phyloP scores from a whole-genome alignment of 1,140 invertebrate genomes.

The Pollicipes pollicipes region DNA sequence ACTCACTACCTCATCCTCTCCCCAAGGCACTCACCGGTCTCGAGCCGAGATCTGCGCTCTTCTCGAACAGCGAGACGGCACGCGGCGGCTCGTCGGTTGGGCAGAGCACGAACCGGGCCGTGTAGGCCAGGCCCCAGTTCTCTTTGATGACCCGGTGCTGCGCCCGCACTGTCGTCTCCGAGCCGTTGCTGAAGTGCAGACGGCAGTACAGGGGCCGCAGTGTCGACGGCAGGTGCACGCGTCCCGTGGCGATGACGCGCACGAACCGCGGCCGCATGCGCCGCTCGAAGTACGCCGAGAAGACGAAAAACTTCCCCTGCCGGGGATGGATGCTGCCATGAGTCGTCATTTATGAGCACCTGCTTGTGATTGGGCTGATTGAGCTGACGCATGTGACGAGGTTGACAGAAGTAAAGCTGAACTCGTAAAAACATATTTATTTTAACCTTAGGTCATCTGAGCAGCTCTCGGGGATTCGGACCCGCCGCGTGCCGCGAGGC shows the following conservation, averaged over 20 bases:
- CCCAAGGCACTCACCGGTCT: not conserved
- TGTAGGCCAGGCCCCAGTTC: conserved; percentile 84
- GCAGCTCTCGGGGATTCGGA: no score
- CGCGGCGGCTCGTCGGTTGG: not conserved
- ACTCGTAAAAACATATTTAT: no score
- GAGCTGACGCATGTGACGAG: no score
- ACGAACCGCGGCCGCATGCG: not conserved
- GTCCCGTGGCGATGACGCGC: not conserved
- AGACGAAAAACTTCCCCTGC: not conserved
- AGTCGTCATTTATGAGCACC: no score
- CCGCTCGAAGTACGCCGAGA: not conserved
- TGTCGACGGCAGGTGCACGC: not conserved
- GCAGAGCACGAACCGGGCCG: conserved; percentile 50
- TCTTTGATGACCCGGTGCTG: conserved; percentile 51
- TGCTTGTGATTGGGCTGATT: no score
- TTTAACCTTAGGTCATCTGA: no score
- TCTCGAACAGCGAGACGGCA: not conserved
- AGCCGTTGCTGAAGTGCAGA: not conserved
- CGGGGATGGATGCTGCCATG: no score
- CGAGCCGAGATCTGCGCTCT: not conserved
- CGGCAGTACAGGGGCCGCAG: not conserved
- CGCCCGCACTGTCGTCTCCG: not conserved
- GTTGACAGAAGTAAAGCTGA: no score
- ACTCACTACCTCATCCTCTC: no score
- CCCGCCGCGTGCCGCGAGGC: no score